phyloP scores from a whole-genome alignment of 1,140 invertebrate species.

The Cotesia vestalis region DNA sequence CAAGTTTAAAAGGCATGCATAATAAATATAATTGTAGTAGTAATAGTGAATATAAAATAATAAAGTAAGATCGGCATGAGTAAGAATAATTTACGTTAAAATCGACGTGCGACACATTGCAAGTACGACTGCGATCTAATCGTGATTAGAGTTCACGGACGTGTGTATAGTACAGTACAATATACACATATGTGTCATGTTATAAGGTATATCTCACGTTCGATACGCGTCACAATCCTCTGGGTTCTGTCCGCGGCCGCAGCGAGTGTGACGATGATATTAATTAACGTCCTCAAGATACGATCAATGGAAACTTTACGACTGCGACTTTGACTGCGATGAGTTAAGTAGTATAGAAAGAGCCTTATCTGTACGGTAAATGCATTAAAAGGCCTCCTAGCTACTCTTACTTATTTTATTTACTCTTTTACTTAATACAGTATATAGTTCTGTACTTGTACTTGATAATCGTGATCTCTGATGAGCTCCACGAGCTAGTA shows the following conservation, averaged over 20 bases:
- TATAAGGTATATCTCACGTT: slow-evolving; percentile 39
- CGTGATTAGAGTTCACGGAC: slow-evolving; percentile 40
- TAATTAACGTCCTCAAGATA: slow-evolving; percentile 32
- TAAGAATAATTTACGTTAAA: slow-evolving; percentile 6
- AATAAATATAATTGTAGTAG: slow-evolving; percentile 37
- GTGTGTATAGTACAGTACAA: slow-evolving; percentile 16
- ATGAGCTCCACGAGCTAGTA: not conserved
- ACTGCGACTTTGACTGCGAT: not conserved
- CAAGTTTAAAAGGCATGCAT: slow-evolving; percentile 49
- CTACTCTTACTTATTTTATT: not conserved
- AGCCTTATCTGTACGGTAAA: slow-evolving; percentile 16
- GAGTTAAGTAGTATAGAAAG: too few species aligned
- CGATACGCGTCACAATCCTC: slow-evolving; percentile 26
- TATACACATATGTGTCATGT: slow-evolving; percentile 44
- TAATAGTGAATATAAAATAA: slow-evolving; percentile 59
- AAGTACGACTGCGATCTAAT: slow-evolving; percentile 45
- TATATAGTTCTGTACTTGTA: too few species aligned
- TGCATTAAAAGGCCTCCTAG: slow-evolving; percentile 20
- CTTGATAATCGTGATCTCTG: slow-evolving; percentile 13
- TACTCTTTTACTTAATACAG: too few species aligned
- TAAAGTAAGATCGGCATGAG: slow-evolving; percentile 48
- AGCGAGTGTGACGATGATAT: slow-evolving; percentile 37
- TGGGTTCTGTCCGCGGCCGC: not conserved
- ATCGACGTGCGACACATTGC: slow-evolving; percentile 58
- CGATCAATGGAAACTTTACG: slow-evolving; percentile 28